Percentiles rank a stretch among this genome's conserved stretches.
Conservation (phyloP, 2,888 invertebrate species). For the Dynastes tityus region DNA sequence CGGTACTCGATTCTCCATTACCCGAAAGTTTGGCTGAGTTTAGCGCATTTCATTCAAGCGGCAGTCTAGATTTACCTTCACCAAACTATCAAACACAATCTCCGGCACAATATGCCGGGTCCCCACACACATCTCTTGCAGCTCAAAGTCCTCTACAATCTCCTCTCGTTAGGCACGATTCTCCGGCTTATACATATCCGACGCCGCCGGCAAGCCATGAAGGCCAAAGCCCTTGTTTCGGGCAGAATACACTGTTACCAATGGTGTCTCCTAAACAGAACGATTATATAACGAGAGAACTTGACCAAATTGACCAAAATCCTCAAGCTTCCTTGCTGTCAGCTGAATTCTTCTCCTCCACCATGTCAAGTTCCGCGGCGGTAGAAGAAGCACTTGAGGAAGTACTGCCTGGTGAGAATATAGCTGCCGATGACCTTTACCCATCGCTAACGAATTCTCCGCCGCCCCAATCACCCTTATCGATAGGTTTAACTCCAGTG, state of each 20-base stretch:
- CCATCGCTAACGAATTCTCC: conserved; percentile 72
- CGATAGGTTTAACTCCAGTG: conserved; percentile 73
- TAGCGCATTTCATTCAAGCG: conserved; percentile 81
- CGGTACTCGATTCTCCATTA: conserved; percentile 83
- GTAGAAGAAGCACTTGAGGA: conserved; percentile 90
- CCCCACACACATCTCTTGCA: conserved; percentile 70
- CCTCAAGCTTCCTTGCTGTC: conserved; percentile 87
- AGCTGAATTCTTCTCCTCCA: conserved; percentile 87
- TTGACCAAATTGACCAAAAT: conserved; percentile 78
- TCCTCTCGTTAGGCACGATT: conserved; percentile 76
- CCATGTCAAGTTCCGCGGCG: conserved; percentile 90
- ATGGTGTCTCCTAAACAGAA: conserved; percentile 69
- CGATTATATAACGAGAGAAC: conserved; percentile 68
- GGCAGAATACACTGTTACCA: conserved; percentile 67
- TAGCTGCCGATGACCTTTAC: conserved; percentile 72
- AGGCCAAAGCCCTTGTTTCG: conserved; percentile 78
- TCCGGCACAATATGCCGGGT: conserved; percentile 67
- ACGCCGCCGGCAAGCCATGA: conserved; percentile 92
- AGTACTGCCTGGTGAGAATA: conserved; percentile 85
- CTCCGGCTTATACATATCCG: conserved; percentile 87
- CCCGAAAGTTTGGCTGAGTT: conserved; percentile 88
- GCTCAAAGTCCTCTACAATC: conserved; percentile 78
- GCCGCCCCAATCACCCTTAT: conserved; percentile 76
- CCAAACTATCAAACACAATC: conserved; percentile 69
- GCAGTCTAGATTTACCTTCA: conserved; percentile 69